Base-by-base conservation (phyloP, 1,140 invertebrate genomes). In the Cataglyphis hispanica region DNA sequence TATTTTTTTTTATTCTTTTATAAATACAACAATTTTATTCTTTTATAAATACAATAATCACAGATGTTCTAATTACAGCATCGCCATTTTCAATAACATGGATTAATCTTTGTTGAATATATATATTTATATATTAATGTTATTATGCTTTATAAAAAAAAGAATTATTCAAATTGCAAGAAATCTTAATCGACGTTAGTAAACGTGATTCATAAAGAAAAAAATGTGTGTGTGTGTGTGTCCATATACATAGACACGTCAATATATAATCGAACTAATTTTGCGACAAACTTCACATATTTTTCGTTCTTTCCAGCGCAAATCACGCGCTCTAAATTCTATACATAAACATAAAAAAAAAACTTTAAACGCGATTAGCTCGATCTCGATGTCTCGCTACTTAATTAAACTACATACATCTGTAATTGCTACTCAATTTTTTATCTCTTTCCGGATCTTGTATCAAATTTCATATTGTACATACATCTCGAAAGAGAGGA, bases 181-280 rank as follows among this genome's bases (percentile, higher is more conserved):
- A 19, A 53, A 4, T 46, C 5, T 25, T 25, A 34, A 56, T 60
- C 70, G n/a, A 40, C 7, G 53, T 74, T 16, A n/a, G 19, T 37
- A 60, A 74, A 74, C 53, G 50, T 74, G 70, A 53, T 53, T 16
- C 50, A 19, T 43, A 27, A 50, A 53, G 27, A 53, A 53, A 16
- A 13, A 60, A 74, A 74, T 50, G 40, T 50, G 16, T 50, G 16
- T 50, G 16, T 4, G 16, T 50, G 43, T 46, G 13, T 46, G 16
- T 50, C 16, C 46, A 50, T 3, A 46, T 16, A 50, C 16, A 50
- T 10, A 40, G 7, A 40, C 46, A 74, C n/a, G 27, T 74, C 53
- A 34, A 34, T 37, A 50, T 19, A n/a, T 50, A 53, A 72, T 56
- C 46, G 70, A 74, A 58, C 70, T 34, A 53, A 31, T 37, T 74